These are phyloP conservation scores for Drosophila meridionalis DNA, from an alignment of 2,888 invertebrate species.

Conservation along the genomic window DNA sequence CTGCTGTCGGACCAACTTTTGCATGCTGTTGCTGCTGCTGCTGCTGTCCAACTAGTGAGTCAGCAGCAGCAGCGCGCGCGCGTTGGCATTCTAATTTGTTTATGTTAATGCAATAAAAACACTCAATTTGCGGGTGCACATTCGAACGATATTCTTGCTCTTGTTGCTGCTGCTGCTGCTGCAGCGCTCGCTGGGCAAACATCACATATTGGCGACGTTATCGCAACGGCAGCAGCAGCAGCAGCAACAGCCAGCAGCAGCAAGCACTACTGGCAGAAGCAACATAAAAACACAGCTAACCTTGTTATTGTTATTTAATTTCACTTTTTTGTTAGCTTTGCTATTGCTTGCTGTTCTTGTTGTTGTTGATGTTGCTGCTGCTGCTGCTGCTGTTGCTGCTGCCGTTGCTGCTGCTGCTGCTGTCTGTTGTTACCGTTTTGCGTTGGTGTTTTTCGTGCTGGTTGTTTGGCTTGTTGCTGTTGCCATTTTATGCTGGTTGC, in stretches of 20 bases:
- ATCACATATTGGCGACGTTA: conserved; percentile 63
- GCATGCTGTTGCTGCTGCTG: conserved; percentile 29
- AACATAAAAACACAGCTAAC: conserved; percentile 64
- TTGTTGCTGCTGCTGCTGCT: conserved; percentile 25
- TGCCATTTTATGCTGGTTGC: conserved; percentile 53
- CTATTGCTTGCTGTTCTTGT: conserved; percentile 8
- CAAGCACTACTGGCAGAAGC: conserved; percentile 15
- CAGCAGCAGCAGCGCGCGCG: conserved; percentile 50
- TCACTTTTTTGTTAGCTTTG: conserved; percentile 61
- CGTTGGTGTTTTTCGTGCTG: conserved; percentile 57
- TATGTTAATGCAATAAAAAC: conserved; percentile 82
- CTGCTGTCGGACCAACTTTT: conserved; percentile 44
- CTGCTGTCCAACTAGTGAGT: conserved; percentile 51
- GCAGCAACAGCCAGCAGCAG: conserved; percentile 22
- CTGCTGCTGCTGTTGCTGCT: conserved; percentile 22
- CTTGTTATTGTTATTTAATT: conserved; percentile 81
- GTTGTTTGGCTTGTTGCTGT: conserved; percentile 47
- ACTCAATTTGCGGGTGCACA: conserved; percentile 75
- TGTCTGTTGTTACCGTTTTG: conserved; percentile 38
- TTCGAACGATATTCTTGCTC: conserved; percentile 56
- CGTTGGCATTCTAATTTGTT: conserved; percentile 77
- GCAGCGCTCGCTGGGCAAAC: conserved; percentile 33
- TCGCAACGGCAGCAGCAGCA: conserved; percentile 44
- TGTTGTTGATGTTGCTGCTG: conserved; percentile 16
- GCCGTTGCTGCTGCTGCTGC: conserved; percentile 23